Percentiles rank a stretch among this genome's conserved stretches.
phyloP scores from a whole-genome alignment of 2,888 invertebrate species.

The Mimumesa dahlbomi region DNA sequence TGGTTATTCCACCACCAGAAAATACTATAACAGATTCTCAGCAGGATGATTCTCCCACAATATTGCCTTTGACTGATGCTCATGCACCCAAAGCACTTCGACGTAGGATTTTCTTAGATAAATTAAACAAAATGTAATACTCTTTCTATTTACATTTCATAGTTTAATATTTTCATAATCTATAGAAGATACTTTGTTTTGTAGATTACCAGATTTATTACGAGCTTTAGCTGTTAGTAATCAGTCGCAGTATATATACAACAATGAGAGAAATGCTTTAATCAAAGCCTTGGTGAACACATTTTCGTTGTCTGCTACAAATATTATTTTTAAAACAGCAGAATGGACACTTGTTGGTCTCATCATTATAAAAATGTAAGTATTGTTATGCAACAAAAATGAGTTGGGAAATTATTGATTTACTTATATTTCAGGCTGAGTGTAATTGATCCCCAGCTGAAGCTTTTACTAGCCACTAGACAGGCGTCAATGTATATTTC shows the following conservation, averaged over 20 bases:
- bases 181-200: conserved; percentile 20
- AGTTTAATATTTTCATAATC: not conserved
- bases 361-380: conserved; percentile 86
- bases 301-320: conserved; percentile 86
- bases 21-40: conserved; percentile 55
- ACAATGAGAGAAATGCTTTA: conserved; percentile 56
- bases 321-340: conserved; percentile 87
- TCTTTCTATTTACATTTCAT: not conserved
- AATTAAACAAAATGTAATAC: conserved; percentile 84
- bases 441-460: conserved; percentile 68
- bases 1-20: conserved; percentile 73
- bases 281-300: conserved; percentile 82
- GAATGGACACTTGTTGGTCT: conserved; percentile 88
- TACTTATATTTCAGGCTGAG: conserved; percentile 67
- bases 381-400: conserved; percentile 41
- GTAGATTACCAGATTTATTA: conserved; percentile 82
- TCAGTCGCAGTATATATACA: conserved; percentile 60
- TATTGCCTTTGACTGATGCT: conserved; percentile 85
- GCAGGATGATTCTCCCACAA: conserved; percentile 76
- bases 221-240: conserved; percentile 79
- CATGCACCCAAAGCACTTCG: conserved; percentile 86
- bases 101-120: conserved; percentile 86
- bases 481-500: conserved; percentile 72
- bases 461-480: conserved; percentile 65
- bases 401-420: conserved; percentile 2